These are phyloP conservation scores for Oreochromis spilurus DNA, from an alignment of 2,113 vertebrate species.

Conservation along the genomic window DNA sequence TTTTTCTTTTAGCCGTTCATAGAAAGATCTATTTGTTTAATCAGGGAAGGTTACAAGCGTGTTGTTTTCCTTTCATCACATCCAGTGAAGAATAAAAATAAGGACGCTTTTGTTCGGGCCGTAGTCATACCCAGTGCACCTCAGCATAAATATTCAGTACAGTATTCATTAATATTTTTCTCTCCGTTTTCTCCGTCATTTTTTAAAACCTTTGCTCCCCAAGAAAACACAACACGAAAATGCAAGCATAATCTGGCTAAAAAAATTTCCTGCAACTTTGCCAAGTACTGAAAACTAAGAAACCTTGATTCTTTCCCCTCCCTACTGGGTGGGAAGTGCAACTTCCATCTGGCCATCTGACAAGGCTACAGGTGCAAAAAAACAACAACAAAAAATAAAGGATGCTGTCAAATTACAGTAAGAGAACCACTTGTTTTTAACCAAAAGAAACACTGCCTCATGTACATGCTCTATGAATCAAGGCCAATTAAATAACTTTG, in stretches of 20 bases:
- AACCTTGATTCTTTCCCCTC: neutral
- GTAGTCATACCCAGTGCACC: neutral
- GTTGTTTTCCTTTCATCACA: neutral
- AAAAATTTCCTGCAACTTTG: neutral
- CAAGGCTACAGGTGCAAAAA: neutral
- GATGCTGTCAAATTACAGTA: neutral
- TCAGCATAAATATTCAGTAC: neutral
- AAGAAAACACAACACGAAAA: neutral
- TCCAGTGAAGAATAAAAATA: neutral
- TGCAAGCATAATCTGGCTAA: neutral
- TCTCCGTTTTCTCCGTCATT: neutral
- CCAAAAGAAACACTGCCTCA: neutral
- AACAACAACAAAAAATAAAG: neutral
- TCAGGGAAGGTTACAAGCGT: neutral
- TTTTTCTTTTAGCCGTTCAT: neutral
- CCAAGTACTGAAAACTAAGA: constrained; percentile 4
- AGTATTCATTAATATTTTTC: neutral
- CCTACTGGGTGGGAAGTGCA: neutral
- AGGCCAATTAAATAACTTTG: neutral
- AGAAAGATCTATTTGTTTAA: neutral
- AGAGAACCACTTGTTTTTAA: neutral
- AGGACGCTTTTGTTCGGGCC: neutral
- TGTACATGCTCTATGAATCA: neutral
- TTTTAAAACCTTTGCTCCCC: constrained; percentile 13
- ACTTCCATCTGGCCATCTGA: neutral